A percentile compares a stretch with the other conserved stretches of the same genome.
phyloP scores from a whole-genome alignment of 2,113 vertebrate genomes.

The Nothoprocta pentlandii region DNA sequence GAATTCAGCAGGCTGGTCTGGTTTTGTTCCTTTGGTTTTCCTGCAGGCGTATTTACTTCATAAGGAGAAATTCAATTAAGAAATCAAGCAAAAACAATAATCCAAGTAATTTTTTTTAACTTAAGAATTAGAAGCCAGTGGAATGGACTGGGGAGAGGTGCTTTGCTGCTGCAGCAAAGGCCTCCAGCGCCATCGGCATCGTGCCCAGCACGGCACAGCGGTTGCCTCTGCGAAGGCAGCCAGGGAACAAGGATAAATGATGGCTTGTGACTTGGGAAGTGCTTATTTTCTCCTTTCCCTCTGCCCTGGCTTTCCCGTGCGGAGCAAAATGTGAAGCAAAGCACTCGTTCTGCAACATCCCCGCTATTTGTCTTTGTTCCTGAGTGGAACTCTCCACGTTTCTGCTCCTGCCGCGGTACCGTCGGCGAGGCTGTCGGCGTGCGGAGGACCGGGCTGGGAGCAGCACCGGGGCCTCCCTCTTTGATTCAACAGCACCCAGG shows the following conservation, averaged over 20 bases:
- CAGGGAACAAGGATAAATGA: constrained; percentile 7
- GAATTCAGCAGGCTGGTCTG: background rate
- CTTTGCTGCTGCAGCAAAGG: constrained; percentile 12
- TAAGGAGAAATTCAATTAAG: background rate
- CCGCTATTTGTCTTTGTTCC: background rate
- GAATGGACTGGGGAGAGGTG: background rate
- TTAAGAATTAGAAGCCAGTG: background rate
- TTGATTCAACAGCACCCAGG: background rate
- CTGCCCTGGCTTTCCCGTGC: background rate
- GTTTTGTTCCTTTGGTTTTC: background rate
- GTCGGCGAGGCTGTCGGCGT: background rate
- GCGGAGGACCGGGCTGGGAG: background rate
- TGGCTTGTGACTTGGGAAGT: background rate
- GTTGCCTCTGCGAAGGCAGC: background rate
- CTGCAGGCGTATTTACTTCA: background rate
- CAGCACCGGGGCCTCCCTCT: background rate
- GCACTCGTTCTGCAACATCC: background rate
- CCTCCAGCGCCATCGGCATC: background rate
- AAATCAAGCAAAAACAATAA: constrained; percentile 60
- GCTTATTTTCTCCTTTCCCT: background rate
- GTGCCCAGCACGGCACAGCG: background rate
- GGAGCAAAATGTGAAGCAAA: background rate
- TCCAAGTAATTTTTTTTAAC: background rate
- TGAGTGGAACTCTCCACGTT: background rate
- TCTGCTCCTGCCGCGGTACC: background rate